Evolutionary conservation across 2,113 vertebrate species (phyloP), one percentile per base, ranked within the genome.

Genomic region (Oncorhynchus kisutch): DNA sequence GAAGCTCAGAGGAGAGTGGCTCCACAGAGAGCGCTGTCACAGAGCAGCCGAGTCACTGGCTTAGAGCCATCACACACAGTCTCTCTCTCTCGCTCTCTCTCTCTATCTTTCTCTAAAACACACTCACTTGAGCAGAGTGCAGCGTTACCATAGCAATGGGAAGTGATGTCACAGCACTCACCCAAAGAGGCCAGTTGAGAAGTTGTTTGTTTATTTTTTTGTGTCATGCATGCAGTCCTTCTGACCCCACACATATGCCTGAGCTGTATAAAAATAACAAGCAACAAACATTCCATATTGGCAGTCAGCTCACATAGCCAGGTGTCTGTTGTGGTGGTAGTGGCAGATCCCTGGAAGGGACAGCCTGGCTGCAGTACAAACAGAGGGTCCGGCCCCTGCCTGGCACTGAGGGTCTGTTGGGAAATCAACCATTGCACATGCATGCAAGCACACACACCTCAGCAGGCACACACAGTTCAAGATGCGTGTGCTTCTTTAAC

Each of bases 121-220:
- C 59, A 73, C 75, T 73, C 82, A 75, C 60, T 66, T 65, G 29
- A 76, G 69, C 79, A 82, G 74, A 4, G 72, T 45, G 39, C 75
- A 70, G 69, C 24, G 90, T 92, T 91, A 83, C 89, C 86, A 90
- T 90, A 87, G 90, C 71, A 76, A 92, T 1, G 3, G 73, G 78
- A 59, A 85, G 74, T 87, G 87, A 90, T 84, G 89, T 89, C 86
- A 89, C 77, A 71, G 76, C 81, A 77, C 80, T 81, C 82, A 75
- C 54, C 71, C 59, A 1, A 82, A 86, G 82, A 31, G 34, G 8
- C 31, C 81, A 83, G 81, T 25, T 9, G 76, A 73, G 77, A 79
- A 78, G 81, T 75, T 80, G 77, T 86, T 85, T 81, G 78, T 78
- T 82, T 81, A 84, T 54, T 20, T 34, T 34, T 34, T 7, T 34